phyloP scores from a whole-genome alignment of 2,113 vertebrate species.

The Oxyura jamaicensis region DNA sequence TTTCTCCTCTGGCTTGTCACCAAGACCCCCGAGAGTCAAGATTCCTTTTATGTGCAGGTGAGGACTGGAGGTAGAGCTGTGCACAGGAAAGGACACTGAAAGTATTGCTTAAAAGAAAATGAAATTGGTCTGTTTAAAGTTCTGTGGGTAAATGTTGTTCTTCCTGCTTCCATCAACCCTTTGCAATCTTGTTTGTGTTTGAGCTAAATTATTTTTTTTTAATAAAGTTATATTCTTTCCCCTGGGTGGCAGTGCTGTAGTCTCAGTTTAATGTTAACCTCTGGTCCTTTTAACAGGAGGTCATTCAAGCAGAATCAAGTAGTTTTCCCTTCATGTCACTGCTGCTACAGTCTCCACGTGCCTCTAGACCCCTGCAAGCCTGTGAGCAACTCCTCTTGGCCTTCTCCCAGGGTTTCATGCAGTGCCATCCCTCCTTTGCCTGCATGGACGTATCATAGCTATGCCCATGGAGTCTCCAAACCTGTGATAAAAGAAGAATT shows the following conservation, averaged over 20 bases:
- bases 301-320: background rate
- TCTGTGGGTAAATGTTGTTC: background rate
- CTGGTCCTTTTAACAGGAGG: background rate
- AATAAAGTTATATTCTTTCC: conserved; percentile 57
- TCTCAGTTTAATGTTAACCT: background rate
- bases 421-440: background rate
- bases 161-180: conserved; percentile 13
- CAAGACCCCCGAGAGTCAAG: background rate
- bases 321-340: background rate
- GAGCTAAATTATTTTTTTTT: conserved; percentile 70
- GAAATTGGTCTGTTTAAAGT: background rate
- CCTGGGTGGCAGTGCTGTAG: background rate
- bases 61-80: background rate
- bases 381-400: background rate
- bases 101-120: background rate
- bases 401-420: background rate
- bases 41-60: background rate
- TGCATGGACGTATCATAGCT: background rate
- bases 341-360: background rate
- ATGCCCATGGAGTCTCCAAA: background rate
- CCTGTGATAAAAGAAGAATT: background rate
- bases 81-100: background rate
- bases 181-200: background rate
- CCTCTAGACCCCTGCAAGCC: background rate
- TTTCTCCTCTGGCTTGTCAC: background rate